These are phyloP conservation scores for Ornithorhynchus anatinus DNA, from an alignment of 2,113 vertebrate species.

Conservation along the genomic window DNA sequence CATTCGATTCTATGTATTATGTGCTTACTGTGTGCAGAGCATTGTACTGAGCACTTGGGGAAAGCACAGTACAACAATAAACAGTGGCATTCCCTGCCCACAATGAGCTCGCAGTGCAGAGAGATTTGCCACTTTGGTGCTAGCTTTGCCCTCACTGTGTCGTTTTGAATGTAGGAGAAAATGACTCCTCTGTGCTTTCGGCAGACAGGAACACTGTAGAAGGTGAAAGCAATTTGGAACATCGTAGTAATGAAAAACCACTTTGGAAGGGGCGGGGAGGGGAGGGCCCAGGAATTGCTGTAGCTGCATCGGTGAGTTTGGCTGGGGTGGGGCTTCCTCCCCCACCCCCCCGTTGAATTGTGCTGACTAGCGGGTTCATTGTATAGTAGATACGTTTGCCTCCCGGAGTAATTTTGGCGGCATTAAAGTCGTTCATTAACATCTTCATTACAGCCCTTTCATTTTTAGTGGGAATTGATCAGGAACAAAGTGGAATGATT, in stretches of 20 bases:
- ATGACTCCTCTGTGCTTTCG: background rate
- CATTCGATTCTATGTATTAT: too few species aligned
- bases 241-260: background rate
- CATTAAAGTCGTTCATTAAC: constrained; percentile 18
- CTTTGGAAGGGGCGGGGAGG: fast-evolving
- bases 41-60: too few species aligned
- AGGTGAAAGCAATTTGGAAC: background rate
- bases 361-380: constrained; percentile 42
- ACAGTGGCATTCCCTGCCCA: too few species aligned
- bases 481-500: constrained; percentile 48
- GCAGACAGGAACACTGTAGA: too few species aligned
- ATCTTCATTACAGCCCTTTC: constrained; percentile 44
- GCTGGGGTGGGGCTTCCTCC: background rate
- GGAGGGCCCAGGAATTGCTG: background rate
- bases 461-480: background rate
- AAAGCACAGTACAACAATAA: too few species aligned
- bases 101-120: too few species aligned
- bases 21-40: too few species aligned
- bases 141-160: background rate
- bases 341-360: background rate
- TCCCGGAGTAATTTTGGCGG: constrained; percentile 13
- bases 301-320: background rate
- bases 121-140: too few species aligned
- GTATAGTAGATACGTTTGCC: background rate
- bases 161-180: background rate